Evolutionary conservation across 2,797 vertebrate genomes (phyloP), one percentile per base, ranked within the genome.

Genomic region (Peromyscus attwateri): DNA sequence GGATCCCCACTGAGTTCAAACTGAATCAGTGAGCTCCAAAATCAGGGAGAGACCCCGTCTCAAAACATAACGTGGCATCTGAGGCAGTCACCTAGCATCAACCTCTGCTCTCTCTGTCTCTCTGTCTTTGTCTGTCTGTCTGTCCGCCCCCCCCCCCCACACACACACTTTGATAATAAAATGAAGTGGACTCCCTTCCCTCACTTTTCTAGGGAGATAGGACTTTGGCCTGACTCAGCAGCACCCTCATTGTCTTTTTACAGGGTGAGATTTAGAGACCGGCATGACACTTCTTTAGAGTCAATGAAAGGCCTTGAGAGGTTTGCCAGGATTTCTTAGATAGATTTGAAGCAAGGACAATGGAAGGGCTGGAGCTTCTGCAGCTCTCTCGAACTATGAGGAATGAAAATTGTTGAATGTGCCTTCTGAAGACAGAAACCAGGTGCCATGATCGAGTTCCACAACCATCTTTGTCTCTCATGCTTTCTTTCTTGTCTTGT

Each of bases 261-360:
- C 1, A 60, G 60, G 87, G 60, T 60, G 37, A 43, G 34, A 73
- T 85, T 68, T 91, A 57, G 83, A 91, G 46, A 55, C 70, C 68
- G 46, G 19, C 25, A 40, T 49, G 16, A 6, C 6, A 88, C 9
- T 31, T 10, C 19, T 89, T 96, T 46, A 84, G 23, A 55, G 13
- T 14, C 37, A 77, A 75, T 40, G 55, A 95, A 27, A 93, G 77
- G 23, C 12, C 27, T 46, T 92, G 83, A 92, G 31, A 76, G 84
- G 92, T 93, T 83, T 91, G 31, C 46, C 84, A 91, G 87, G 66
- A 71, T n/a, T 93, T 95, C 91, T 90, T 77, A 40, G 43, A 37
- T 31, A 19, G 75, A 92, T 79, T 77, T 91, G 62, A 96, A 96
- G 55, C n/a, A 80, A 46, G 79, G 31, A 31, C 52, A 37, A 13